Base-by-base conservation (phyloP, 1,140 invertebrate genomes). In the Babylonia areolata region DNA sequence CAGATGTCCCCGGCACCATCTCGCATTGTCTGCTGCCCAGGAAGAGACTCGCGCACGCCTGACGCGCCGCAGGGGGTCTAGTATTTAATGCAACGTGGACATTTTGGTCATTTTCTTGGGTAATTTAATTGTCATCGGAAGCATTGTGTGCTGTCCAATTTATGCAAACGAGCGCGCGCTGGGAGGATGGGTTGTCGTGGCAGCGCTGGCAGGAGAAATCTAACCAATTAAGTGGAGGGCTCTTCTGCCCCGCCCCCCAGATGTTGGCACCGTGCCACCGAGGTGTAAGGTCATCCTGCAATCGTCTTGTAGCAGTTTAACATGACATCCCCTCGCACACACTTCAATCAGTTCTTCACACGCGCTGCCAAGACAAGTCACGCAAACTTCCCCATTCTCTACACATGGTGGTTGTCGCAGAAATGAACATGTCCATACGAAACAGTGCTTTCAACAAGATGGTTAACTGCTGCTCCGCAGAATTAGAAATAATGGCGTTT, bases 61-160 rank as follows among this genome's bases (percentile, higher is more conserved):
- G 82, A 31, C 17, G 40, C 82, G 64, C 82, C 31, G 82, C 69
- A 46, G 82, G 82, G 82, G 82, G 82, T 71, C 82, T 33, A 84
- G 73, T 84, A 84, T 84, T 84, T 84, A 84, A 84, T 84, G 82
- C 82, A 84, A 84, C 82, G 75, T 40, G 82, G 82, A 75, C 82
- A 84, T 23, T 84, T 84, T 75, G 82, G 82, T 84, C 82, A 84
- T 84, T 84, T 84, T 84, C 82, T 84, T 84, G 82, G 82, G 82
- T 84, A 84, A 84, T 84, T 84, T 84, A 84, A 84, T 84, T 84
- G 82, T 84, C 82, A 84, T 84, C 82, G 33, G 5, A 15, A 75
- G 82, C 82, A 84, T 84, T 84, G 82, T 84, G 69, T 37, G 69
- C 82, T 84, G 82, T 84, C 82, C 35, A 84, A 84, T 84, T 84